Percentiles rank a stretch among this genome's conserved stretches.
Conservation (phyloP, 2,888 invertebrate species). For the Flexamia atlantica region DNA sequence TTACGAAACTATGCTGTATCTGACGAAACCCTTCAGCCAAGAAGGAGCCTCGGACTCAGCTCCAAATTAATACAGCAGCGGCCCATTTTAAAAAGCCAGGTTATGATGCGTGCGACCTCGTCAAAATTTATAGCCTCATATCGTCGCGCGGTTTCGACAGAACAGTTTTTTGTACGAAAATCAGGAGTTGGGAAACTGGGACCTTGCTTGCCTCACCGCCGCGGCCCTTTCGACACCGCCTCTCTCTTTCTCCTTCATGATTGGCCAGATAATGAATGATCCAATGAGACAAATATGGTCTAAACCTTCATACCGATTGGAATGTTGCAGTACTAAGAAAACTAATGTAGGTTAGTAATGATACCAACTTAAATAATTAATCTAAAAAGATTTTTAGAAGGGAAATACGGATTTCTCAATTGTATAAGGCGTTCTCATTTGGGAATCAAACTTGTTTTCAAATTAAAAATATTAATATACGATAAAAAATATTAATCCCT, state of each 20-base stretch:
- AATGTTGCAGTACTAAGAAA: too few relatives aligned
- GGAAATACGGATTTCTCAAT: too few relatives aligned
- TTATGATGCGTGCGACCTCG: constrained; percentile 39
- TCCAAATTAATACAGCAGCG: constrained; percentile 33
- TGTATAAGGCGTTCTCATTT: too few relatives aligned
- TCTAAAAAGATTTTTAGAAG: too few relatives aligned
- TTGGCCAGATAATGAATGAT: constrained; percentile 17
- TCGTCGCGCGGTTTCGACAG: constrained; percentile 25
- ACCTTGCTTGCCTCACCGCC: constrained; percentile 61
- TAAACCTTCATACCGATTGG: background rate
- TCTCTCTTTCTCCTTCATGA: constrained; percentile 64
- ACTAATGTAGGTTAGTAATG: too few relatives aligned
- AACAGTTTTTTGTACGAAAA: constrained; percentile 38
- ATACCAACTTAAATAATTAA: too few relatives aligned
- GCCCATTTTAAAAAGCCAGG: background rate
- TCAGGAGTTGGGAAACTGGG: constrained; percentile 34
- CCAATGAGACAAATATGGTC: background rate
- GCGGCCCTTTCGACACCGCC: constrained; percentile 62
- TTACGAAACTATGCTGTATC: too few relatives aligned
- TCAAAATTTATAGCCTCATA: constrained; percentile 34
- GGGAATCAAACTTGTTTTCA: too few relatives aligned
- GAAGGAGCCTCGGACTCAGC: background rate
- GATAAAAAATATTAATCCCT: too few relatives aligned
- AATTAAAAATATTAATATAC: too few relatives aligned
- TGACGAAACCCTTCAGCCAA: too few relatives aligned